Conservation (phyloP, 2,888 invertebrate genomes). For the Spialia ferax region DNA sequence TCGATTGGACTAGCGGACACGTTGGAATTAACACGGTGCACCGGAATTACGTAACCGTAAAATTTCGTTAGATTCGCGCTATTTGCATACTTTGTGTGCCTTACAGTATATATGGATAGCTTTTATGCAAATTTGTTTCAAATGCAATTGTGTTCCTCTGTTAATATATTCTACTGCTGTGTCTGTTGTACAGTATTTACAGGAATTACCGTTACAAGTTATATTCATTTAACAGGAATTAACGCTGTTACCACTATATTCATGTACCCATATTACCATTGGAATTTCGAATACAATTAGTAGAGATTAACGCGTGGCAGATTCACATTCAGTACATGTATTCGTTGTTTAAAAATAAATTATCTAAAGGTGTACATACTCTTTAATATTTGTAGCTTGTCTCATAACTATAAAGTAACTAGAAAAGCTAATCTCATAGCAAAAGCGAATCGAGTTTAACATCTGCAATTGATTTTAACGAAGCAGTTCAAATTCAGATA, state of each 20-base stretch:
- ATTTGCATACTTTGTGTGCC: slow-evolving; percentile 20
- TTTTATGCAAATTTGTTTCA: slow-evolving; percentile 11
- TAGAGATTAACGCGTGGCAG: not conserved
- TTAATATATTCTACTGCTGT: slow-evolving; percentile 6
- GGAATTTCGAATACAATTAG: not conserved
- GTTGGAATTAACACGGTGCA: slow-evolving; percentile 35
- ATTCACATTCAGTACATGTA: too few relatives aligned
- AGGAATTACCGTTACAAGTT: not conserved
- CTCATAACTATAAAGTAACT: too few relatives aligned
- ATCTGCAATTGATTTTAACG: not conserved
- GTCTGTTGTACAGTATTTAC: not conserved
- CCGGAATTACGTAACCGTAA: slow-evolving; percentile 37
- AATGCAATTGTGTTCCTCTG: not conserved
- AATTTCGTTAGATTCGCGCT: slow-evolving; percentile 36
- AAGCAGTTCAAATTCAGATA: not conserved
- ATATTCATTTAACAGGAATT: not conserved
- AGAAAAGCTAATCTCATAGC: too few relatives aligned
- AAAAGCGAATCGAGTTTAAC: too few relatives aligned
- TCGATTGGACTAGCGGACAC: slow-evolving; percentile 34
- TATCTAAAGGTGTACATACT: too few relatives aligned
- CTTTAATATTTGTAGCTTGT: too few relatives aligned
- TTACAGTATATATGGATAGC: not conserved
- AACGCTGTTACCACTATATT: not conserved
- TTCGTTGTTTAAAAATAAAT: too few relatives aligned
- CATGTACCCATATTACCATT: not conserved